These are phyloP conservation scores for Alloplasta piceator DNA, from an alignment of 2,888 invertebrate genomes.

Conservation along the genomic window DNA sequence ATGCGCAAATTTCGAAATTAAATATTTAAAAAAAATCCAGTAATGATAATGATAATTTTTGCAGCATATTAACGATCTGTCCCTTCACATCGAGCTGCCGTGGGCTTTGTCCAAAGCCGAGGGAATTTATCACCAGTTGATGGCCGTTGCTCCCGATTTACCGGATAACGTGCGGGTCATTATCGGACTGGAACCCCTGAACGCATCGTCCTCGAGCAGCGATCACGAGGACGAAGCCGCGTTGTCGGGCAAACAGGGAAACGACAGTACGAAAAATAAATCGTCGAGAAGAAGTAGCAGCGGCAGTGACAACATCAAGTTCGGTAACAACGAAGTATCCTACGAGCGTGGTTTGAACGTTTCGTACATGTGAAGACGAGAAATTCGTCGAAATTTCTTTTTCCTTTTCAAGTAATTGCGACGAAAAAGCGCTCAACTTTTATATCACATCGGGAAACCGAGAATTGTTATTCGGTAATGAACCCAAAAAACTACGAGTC, in stretches of 20 bases:
- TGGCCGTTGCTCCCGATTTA: slow-evolving; percentile 87
- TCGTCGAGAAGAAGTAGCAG: slow-evolving; percentile 78
- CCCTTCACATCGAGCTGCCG: slow-evolving; percentile 93
- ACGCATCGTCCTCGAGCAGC: slow-evolving; percentile 68
- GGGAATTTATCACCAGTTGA: slow-evolving; percentile 95
- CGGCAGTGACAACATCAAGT: slow-evolving; percentile 78
- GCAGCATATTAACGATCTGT: slow-evolving; percentile 97
- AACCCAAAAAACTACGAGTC: not conserved
- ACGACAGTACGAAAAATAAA: slow-evolving; percentile 82
- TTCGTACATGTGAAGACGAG: slow-evolving; percentile 78
- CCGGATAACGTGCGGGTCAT: slow-evolving; percentile 89
- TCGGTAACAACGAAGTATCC: slow-evolving; percentile 79
- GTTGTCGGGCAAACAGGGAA: slow-evolving; percentile 70
- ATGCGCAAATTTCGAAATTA: no score
- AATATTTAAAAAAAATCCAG: no score
- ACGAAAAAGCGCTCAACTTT: not conserved
- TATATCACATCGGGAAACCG: not conserved
- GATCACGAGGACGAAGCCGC: slow-evolving; percentile 70
- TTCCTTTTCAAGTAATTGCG: slow-evolving; percentile 3
- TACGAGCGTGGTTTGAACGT: slow-evolving; percentile 80
- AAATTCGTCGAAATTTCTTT: slow-evolving; percentile 51
- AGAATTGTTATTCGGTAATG: not conserved
- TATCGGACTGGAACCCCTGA: slow-evolving; percentile 87
- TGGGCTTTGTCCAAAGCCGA: slow-evolving; percentile 94
- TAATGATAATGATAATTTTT: slow-evolving; percentile 78